A percentile compares a stretch with the other conserved stretches of the same genome.
phyloP scores from a whole-genome alignment of 2,888 invertebrate genomes.

The Polyploca ridens region DNA sequence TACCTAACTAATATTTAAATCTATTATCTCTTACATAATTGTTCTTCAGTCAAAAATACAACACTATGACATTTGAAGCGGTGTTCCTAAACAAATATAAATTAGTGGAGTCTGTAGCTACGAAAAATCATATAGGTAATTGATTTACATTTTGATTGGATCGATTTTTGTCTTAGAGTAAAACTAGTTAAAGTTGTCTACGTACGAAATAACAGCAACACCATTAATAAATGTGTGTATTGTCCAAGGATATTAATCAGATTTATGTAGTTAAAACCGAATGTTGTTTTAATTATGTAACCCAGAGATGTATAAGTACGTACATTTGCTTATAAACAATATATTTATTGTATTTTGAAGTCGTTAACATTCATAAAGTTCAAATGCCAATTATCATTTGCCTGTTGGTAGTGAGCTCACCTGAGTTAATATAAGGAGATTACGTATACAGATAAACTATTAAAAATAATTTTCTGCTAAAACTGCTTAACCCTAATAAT shows the following conservation, averaged over 20 bases:
- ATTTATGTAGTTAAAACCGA: too few relatives aligned
- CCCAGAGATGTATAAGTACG: constrained; percentile 3
- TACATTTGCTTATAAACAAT: not conserved
- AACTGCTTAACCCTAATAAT: constrained; percentile 2
- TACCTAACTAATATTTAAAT: constrained; percentile 7
- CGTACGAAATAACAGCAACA: not conserved
- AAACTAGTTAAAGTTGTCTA: not conserved
- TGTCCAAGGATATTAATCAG: too few relatives aligned
- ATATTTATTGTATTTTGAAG: not conserved
- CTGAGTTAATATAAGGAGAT: not conserved
- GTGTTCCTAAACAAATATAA: not conserved
- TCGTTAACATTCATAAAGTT: not conserved
- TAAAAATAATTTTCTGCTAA: constrained; percentile 5
- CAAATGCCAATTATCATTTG: not conserved
- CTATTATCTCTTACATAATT: not conserved
- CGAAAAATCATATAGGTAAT: not conserved
- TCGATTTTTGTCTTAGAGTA: not conserved
- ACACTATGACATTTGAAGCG: not conserved
- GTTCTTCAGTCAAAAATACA: constrained; percentile 5
- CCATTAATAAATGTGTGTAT: not conserved
- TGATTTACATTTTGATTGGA: not conserved
- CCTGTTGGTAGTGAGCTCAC: not conserved
- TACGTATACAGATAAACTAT: constrained; percentile 11
- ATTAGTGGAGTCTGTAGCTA: not conserved
- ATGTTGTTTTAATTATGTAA: not conserved